phyloP scores from a whole-genome alignment of 2,113 vertebrate genomes.

The Cygnus atratus region DNA sequence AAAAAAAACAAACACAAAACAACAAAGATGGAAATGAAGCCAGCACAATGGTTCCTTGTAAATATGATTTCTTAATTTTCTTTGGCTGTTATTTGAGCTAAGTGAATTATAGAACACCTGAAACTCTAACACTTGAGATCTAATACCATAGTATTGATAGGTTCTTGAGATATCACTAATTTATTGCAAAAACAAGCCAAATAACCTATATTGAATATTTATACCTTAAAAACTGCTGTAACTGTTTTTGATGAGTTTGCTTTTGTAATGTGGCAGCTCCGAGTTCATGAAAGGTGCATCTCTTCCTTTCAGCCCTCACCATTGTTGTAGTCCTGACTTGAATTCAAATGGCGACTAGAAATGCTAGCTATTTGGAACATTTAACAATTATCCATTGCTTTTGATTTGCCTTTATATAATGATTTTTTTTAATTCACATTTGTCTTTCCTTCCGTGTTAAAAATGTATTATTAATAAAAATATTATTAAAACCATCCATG shows the following conservation, averaged over 20 bases:
- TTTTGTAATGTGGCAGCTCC: background rate
- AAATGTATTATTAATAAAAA: background rate
- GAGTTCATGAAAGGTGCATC: background rate
- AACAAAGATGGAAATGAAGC: too few species aligned
- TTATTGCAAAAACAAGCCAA: background rate
- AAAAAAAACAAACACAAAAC: background rate
- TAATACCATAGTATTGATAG: background rate
- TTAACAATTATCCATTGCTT: background rate
- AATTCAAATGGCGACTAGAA: background rate
- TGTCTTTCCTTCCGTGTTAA: background rate
- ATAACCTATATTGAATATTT: background rate
- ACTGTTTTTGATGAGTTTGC: too few species aligned
- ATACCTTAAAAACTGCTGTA: background rate
- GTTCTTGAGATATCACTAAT: background rate
- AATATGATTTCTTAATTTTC: background rate
- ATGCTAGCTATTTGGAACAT: background rate
- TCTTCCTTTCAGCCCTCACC: background rate
- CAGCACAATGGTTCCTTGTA: too few species aligned
- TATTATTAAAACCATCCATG: background rate
- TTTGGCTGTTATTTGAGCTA: background rate
- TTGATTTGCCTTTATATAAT: background rate
- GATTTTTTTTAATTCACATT: background rate
- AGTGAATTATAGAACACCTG: background rate
- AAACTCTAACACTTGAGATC: background rate
- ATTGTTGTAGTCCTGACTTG: background rate